Evolutionary conservation across 2,797 vertebrate species (phyloP), one percentile per base, ranked within the genome.

Genomic region (Anisognathus igniventris): DNA sequence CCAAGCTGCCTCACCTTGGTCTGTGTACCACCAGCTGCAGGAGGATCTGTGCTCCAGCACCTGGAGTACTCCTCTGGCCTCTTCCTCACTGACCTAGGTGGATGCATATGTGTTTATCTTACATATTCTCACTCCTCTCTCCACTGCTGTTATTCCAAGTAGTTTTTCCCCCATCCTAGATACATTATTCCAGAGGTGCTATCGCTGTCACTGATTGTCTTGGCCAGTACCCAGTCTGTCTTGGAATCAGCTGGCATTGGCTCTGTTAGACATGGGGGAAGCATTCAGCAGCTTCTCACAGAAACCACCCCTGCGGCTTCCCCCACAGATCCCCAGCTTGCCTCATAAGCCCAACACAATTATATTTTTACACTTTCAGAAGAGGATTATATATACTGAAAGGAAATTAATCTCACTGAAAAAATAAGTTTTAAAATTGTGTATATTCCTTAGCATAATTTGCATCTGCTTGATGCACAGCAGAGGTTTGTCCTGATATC

Each of bases 161-260:
- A 45, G 3, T 5, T 60, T 71, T 92, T 50, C 13, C 5, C 14
- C 7, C 24, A 35, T n/a, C 16, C 45, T 31, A 37, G 68, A 30
- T 10, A 35, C 6, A 3, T 47, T 67, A 22, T 21, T 15, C 2
- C 28, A 68, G 44, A 73, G 31, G 13, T 5, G 0, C 30, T n/a
- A 7, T 25, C 1, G 4, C 21, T 7, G 1, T 35, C 6, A 12
- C 6, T 71, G 47, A n/a, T n/a, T 14, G n/a, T 22, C 15, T 65
- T 1, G 1, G 16, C 18, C 77, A 62, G 18, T 0, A 2, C 20
- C 2, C 2, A 11, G 17, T 24, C 17, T 1, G 0, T 19, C 48
- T 48, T 58, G 31, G 13, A 68, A 10, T 19, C 1, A 0, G 7
- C 8, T 64, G 39, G 27, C 15, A 21, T 13, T 39, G 27, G 2